phyloP scores from a whole-genome alignment of 2,113 vertebrate species.

The Bubalus kerabau region DNA sequence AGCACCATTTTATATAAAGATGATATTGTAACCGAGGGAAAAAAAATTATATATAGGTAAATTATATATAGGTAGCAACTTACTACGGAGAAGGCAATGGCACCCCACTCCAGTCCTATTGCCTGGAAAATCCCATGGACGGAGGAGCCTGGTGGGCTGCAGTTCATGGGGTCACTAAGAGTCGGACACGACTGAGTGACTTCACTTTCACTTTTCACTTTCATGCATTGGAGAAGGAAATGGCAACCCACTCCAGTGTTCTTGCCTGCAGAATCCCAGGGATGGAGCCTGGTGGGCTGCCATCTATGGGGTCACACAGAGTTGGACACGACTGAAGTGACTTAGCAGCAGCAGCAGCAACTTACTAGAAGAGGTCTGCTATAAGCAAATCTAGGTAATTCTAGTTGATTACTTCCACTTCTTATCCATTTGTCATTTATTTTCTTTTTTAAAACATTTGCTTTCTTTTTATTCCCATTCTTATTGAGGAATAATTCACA shows the following conservation, averaged over 20 bases:
- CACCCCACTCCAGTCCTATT: too few species aligned
- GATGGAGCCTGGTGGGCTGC: too few species aligned
- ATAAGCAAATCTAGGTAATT: neutral
- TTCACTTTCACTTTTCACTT: too few species aligned
- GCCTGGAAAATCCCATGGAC: too few species aligned
- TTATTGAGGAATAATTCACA: neutral
- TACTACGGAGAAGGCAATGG: neutral
- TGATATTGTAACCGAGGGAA: neutral
- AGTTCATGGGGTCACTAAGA: too few species aligned
- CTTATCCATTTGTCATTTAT: neutral
- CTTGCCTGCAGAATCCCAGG: too few species aligned
- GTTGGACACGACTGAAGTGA: too few species aligned
- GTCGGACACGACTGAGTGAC: too few species aligned
- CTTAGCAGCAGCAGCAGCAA: neutral
- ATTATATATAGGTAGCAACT: neutral
- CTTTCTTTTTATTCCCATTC: neutral
- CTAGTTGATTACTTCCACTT: neutral
- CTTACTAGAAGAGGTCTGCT: neutral
- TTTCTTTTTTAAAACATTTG: neutral
- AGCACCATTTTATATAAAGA: neutral
- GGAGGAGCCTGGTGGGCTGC: too few species aligned
- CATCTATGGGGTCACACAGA: too few species aligned
- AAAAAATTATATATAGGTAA: neutral
- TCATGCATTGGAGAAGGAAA: too few species aligned
- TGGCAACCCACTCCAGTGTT: too few species aligned